These are phyloP conservation scores for Trichomalopsis sarcophagae DNA, from an alignment of 1,140 invertebrate species.

Conservation along the genomic window DNA sequence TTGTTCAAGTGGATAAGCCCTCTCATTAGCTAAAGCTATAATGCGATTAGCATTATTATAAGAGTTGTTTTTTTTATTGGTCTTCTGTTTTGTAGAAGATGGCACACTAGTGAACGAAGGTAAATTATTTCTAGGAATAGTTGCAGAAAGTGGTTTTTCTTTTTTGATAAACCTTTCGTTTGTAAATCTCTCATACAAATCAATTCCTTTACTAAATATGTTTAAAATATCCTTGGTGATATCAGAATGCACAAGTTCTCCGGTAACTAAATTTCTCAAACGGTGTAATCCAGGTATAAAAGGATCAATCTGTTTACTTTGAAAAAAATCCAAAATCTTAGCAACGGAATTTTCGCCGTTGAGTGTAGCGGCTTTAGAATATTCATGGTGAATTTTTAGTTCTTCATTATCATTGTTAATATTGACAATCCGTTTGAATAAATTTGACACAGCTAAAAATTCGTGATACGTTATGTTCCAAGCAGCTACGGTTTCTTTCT, in stretches of 20 bases:
- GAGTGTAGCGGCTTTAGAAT: neutral
- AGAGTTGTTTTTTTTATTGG: too few species aligned
- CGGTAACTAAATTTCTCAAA: constrained; percentile 10
- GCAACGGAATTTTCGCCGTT: neutral
- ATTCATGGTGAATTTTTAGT: constrained; percentile 21
- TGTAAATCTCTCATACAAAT: neutral
- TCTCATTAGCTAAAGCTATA: neutral
- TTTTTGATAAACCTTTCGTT: neutral
- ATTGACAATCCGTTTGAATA: neutral
- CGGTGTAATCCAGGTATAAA: neutral
- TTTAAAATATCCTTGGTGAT: neutral
- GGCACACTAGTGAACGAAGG: neutral
- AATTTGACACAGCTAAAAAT: constrained; percentile 5
- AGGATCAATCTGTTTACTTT: neutral
- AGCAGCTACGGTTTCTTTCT: constrained; percentile 17
- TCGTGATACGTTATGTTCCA: constrained; percentile 10
- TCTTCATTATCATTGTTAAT: neutral
- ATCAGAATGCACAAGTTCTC: neutral
- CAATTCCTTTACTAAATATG: neutral
- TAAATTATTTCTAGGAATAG: constrained; percentile 17
- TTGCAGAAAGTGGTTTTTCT: neutral
- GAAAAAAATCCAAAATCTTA: neutral
- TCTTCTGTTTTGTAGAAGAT: neutral
- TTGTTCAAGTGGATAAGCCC: neutral
- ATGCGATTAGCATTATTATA: neutral